These are phyloP conservation scores for Dusona sp. DNA, from an alignment of 2,888 invertebrate genomes.

Conservation along the genomic window DNA sequence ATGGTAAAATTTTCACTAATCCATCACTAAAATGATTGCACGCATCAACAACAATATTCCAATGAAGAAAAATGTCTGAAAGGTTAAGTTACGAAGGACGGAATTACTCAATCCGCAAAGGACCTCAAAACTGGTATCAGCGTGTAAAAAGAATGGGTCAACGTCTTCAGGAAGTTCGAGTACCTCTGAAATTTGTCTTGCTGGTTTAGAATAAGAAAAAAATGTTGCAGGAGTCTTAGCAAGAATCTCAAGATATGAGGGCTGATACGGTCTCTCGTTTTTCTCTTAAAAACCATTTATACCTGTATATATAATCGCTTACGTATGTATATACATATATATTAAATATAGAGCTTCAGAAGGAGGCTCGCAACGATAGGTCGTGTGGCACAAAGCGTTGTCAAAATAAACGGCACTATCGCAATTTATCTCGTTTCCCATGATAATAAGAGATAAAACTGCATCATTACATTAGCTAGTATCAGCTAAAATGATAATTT, in stretches of 20 bases:
- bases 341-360: slow-evolving; percentile 65
- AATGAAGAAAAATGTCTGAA: neutral
- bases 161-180: slow-evolving; percentile 39
- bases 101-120: neutral
- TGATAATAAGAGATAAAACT: slow-evolving; percentile 85
- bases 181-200: slow-evolving; percentile 16
- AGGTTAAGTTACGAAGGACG: neutral
- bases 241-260: slow-evolving; percentile 72
- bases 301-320: slow-evolving; percentile 24
- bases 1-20: neutral
- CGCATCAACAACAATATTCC: neutral
- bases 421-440: slow-evolving; percentile 85
- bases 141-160: slow-evolving; percentile 12
- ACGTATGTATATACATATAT: slow-evolving; percentile 28
- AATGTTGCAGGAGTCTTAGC: slow-evolving; percentile 61
- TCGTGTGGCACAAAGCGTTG: slow-evolving; percentile 78
- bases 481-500: slow-evolving; percentile 85
- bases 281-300: slow-evolving; percentile 48
- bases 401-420: slow-evolving; percentile 85
- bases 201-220: slow-evolving; percentile 30
- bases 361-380: slow-evolving; percentile 70
- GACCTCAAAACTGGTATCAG: neutral
- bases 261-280: slow-evolving; percentile 71
- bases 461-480: slow-evolving; percentile 85
- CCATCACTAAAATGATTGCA: neutral